A percentile compares a stretch with the other conserved stretches of the same genome.
These are phyloP conservation scores for Notolepis coatsorum DNA, from an alignment of 2,797 vertebrate genomes.

Conservation along the genomic window DNA sequence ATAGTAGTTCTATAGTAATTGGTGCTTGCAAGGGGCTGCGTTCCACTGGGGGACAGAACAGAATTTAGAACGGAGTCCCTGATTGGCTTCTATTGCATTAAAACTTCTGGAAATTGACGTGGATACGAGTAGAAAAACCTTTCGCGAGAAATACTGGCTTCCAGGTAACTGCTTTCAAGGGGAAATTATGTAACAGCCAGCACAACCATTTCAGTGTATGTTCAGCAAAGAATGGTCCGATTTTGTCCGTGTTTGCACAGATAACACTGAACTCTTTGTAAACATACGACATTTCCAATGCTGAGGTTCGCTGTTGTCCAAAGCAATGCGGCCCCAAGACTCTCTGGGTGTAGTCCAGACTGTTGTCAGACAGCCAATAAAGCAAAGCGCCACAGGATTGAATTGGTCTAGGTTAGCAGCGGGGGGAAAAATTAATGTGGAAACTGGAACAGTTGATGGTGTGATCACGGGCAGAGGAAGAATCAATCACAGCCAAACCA, in stretches of 20 bases:
- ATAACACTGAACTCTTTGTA: slow-evolving; percentile 21
- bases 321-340: slow-evolving; percentile 31
- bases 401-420: slow-evolving; percentile 49
- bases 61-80: too few relatives aligned
- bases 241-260: slow-evolving; percentile 6
- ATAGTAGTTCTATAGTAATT: neutral
- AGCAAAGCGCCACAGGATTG: slow-evolving; percentile 52
- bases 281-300: slow-evolving; percentile 33
- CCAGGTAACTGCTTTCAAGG: neutral
- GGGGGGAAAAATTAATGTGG: slow-evolving; percentile 63
- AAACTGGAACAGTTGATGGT: slow-evolving; percentile 73
- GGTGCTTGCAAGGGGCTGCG: too few relatives aligned
- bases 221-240: neutral
- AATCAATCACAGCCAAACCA: slow-evolving; percentile 77
- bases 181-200: neutral
- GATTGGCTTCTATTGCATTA: too few relatives aligned
- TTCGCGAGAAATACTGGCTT: too few relatives aligned
- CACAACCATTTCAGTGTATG: neutral
- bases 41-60: too few relatives aligned
- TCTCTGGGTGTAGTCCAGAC: slow-evolving; percentile 61
- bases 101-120: too few relatives aligned
- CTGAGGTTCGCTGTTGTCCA: slow-evolving; percentile 38
- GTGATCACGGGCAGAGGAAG: slow-evolving; percentile 67
- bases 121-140: too few relatives aligned
- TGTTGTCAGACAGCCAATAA: slow-evolving; percentile 52